Percentiles rank a stretch among this genome's conserved stretches.
These are phyloP conservation scores for Motacilla tschutschensis DNA, from an alignment of 2,113 vertebrate species.

Conservation along the genomic window DNA sequence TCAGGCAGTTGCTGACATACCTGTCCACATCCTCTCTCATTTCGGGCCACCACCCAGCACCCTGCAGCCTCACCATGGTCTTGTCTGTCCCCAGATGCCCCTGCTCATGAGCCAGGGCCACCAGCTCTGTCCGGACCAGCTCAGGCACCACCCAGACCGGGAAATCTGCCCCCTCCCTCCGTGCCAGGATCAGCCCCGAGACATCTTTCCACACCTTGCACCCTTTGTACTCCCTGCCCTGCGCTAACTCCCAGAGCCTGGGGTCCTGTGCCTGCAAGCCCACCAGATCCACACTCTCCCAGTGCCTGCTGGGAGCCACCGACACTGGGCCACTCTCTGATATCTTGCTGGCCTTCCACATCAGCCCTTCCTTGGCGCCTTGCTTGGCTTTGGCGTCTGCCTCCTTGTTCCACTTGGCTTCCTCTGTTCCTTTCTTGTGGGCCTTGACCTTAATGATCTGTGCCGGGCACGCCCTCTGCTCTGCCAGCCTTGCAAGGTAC, in stretches of 20 bases:
- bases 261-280: slow-evolving; percentile 48
- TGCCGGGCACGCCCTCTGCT: background rate
- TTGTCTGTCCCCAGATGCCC: slow-evolving; percentile 45
- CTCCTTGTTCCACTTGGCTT: slow-evolving; percentile 60
- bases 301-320: background rate
- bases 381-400: slow-evolving; percentile 37
- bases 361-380: slow-evolving; percentile 37
- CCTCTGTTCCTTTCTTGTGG: slow-evolving; percentile 52
- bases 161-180: slow-evolving; percentile 14
- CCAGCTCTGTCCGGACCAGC: slow-evolving; percentile 1
- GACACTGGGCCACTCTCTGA: accelerated
- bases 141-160: slow-evolving; percentile 52
- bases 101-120: slow-evolving; percentile 49
- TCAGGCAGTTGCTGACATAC: slow-evolving; percentile 55
- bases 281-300: slow-evolving; percentile 8
- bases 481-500: slow-evolving; percentile 15
- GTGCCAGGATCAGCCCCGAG: slow-evolving; percentile 9
- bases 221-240: slow-evolving; percentile 34
- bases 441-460: slow-evolving; percentile 50
- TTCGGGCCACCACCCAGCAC: slow-evolving; percentile 38
- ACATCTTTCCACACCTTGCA: slow-evolving; percentile 42
- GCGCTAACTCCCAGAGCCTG: background rate
- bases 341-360: slow-evolving; percentile 44
- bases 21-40: slow-evolving; percentile 58
- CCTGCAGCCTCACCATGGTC: slow-evolving; percentile 53